A percentile compares a stretch with the other conserved stretches of the same genome.
Evolutionary conservation across 1,140 invertebrate genomes (phyloP).

Genomic region (Bombyx mandarina): DNA sequence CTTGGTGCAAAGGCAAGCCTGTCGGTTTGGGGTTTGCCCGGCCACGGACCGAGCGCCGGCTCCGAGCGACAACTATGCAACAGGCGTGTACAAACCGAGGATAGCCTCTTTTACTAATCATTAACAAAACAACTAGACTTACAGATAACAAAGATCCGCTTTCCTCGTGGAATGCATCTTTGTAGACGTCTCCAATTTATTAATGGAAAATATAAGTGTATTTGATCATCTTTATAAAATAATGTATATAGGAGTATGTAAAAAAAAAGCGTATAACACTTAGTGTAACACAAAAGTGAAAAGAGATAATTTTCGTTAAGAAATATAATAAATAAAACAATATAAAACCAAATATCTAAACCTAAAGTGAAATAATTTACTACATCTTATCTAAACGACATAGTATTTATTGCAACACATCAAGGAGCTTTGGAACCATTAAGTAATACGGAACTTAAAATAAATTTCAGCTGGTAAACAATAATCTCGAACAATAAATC

Average conservation of each 20-base stretch:
- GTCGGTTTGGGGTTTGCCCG: conserved; percentile 46
- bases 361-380: conserved; percentile 68
- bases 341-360: conserved; percentile 62
- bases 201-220: conserved; percentile 47
- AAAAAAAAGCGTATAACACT: conserved; percentile 62
- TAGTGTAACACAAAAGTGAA: conserved; percentile 42
- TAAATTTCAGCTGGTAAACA: conserved; percentile 43
- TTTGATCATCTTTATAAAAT: conserved; percentile 67
- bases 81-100: conserved; percentile 58
- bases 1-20: conserved; percentile 71
- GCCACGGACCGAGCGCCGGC: conserved; percentile 3
- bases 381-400: conserved; percentile 65
- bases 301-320: conserved; percentile 58
- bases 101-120: conserved; percentile 53
- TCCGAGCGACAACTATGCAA: conserved; percentile 25
- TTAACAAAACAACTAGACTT: conserved; percentile 55
- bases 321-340: conserved; percentile 66
- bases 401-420: conserved; percentile 67
- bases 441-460: conserved; percentile 41
- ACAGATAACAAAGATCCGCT: conserved; percentile 49
- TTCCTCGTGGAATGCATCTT: conserved; percentile 55
- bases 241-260: conserved; percentile 64
- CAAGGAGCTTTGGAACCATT: conserved; percentile 67
- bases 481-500: conserved; percentile 50
- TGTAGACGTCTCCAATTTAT: conserved; percentile 46